phyloP scores from a whole-genome alignment of 2,888 invertebrate genomes.

The Crepidodera aurea region DNA sequence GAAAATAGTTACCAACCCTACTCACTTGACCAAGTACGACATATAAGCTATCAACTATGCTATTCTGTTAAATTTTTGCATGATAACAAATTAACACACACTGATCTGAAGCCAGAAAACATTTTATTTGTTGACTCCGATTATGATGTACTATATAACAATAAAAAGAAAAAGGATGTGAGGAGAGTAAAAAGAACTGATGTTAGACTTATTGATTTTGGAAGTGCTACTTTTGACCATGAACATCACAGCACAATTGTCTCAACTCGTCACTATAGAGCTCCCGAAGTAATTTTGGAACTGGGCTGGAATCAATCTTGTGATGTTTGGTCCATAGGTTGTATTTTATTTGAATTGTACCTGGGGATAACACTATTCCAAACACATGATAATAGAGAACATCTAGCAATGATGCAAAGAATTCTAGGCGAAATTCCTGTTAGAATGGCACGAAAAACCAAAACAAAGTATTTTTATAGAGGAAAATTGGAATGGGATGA shows the following conservation, averaged over 20 bases:
- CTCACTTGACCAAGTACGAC: constrained; percentile 96
- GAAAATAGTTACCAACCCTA: constrained; percentile 99
- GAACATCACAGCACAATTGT: constrained; percentile 99
- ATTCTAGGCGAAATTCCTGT: constrained; percentile 96
- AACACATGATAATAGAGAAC: constrained; percentile 99
- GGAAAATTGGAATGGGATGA: constrained; percentile 98
- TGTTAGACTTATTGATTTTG: constrained; percentile 97
- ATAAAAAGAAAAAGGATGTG: constrained; percentile 85
- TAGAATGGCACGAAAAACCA: constrained; percentile 88
- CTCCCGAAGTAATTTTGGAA: constrained; percentile 98
- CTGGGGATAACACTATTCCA: constrained; percentile 98
- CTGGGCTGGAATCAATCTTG: constrained; percentile 99
- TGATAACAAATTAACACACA: constrained; percentile 97
- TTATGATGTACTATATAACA: constrained; percentile 78
- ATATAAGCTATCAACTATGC: constrained; percentile 96
- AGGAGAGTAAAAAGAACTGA: constrained; percentile 90
- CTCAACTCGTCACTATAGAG: constrained; percentile 97
- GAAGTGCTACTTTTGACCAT: constrained; percentile 99
- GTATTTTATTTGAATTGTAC: constrained; percentile 98
- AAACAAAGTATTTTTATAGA: constrained; percentile 98
- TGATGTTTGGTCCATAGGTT: constrained; percentile 99
- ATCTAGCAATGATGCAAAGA: constrained; percentile 99
- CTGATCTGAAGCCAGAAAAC: constrained; percentile 99
- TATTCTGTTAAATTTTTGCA: constrained; percentile 98
- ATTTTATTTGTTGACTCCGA: constrained; percentile 97